Conservation (phyloP, 2,113 vertebrate species). For the Neomonachus schauinslandi region DNA sequence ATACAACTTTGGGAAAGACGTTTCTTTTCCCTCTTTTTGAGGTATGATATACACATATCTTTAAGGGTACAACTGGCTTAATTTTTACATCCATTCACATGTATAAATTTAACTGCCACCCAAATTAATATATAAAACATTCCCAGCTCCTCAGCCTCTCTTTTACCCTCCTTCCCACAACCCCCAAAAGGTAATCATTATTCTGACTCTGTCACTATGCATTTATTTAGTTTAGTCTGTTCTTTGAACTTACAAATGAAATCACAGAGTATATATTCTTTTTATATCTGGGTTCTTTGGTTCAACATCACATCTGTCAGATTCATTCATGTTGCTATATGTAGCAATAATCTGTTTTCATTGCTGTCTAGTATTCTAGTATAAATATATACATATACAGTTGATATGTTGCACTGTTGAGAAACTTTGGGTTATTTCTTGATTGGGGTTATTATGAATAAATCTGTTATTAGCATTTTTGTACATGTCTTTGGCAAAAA, state of each 20-base stretch:
- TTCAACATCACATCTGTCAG: neutral
- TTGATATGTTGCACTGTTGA: neutral
- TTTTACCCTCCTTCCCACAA: neutral
- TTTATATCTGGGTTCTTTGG: neutral
- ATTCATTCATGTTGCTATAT: neutral
- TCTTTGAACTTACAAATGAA: neutral
- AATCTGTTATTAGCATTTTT: slow-evolving; percentile 10
- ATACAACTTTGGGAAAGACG: neutral
- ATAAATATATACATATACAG: neutral
- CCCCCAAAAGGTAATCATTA: neutral
- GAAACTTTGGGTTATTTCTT: neutral
- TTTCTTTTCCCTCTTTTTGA: neutral
- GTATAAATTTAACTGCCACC: neutral
- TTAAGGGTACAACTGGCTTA: neutral
- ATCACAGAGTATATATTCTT: neutral
- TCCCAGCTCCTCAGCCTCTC: neutral
- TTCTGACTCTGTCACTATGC: neutral
- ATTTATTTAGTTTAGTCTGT: neutral
- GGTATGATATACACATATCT: neutral
- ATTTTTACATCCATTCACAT: neutral
- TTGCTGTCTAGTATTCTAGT: neutral
- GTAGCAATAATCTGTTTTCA: neutral
- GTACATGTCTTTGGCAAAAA: neutral
- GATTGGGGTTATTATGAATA: neutral
- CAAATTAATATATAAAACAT: neutral